Conservation (phyloP, 1,140 invertebrate species). For the Popillia japonica region DNA sequence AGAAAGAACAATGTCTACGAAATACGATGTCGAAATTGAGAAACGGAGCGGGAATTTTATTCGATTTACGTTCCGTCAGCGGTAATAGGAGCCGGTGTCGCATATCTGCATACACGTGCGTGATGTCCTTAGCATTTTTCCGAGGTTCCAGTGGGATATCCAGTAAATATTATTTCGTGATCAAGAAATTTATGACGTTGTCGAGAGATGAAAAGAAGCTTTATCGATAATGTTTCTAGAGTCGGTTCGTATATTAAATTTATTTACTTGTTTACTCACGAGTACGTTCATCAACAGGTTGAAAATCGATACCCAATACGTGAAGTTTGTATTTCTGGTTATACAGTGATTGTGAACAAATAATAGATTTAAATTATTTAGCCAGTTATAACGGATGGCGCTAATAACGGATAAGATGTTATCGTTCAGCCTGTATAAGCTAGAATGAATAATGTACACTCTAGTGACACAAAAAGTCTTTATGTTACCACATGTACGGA, state of each 20-base stretch:
- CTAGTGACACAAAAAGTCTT: too few relatives aligned
- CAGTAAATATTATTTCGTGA: neutral
- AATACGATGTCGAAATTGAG: slow-evolving; percentile 9
- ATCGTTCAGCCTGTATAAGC: too few relatives aligned
- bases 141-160: neutral
- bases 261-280: slow-evolving; percentile 13
- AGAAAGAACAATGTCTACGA: neutral
- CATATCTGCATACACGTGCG: neutral
- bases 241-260: neutral
- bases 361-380: neutral
- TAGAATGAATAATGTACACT: too few relatives aligned
- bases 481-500: too few relatives aligned
- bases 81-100: neutral
- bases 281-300: slow-evolving; percentile 15
- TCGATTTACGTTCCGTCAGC: neutral
- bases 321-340: neutral
- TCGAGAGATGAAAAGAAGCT: slow-evolving; percentile 5
- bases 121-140: neutral
- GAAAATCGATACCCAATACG: neutral
- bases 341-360: neutral
- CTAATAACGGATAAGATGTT: neutral
- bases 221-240: slow-evolving; percentile 15
- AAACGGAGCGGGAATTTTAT: slow-evolving; percentile 21
- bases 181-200: neutral
- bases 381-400: neutral